Evolutionary conservation across 1,140 invertebrate genomes (phyloP).

Genomic region (Tetragnatha versicolor): DNA sequence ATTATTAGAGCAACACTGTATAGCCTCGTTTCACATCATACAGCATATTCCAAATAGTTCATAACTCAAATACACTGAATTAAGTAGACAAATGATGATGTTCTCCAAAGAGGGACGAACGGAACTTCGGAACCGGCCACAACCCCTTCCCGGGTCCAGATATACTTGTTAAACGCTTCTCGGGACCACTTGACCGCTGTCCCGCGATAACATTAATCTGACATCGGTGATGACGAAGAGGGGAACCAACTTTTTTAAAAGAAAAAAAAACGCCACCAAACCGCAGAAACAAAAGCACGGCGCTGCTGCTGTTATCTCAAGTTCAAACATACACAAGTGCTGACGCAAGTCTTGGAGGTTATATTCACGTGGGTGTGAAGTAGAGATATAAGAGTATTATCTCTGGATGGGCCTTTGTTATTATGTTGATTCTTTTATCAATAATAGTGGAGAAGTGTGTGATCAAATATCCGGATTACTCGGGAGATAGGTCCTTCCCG

Average conservation of each 20-base stretch:
- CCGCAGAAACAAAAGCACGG: not conserved
- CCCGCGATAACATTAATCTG: not conserved
- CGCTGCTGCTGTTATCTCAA: constrained; percentile 22
- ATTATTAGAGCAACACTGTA: too few relatives aligned
- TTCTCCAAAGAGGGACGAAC: too few relatives aligned
- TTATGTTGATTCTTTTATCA: not conserved
- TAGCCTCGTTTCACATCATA: too few relatives aligned
- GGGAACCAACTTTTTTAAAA: not conserved
- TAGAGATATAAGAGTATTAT: constrained; percentile 26
- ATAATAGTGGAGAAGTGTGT: constrained; percentile 15
- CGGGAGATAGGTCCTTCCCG: too few relatives aligned
- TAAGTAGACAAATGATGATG: too few relatives aligned
- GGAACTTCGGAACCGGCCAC: too few relatives aligned
- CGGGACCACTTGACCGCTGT: constrained; percentile 20
- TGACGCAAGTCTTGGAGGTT: constrained; percentile 29
- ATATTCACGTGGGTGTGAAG: constrained; percentile 44
- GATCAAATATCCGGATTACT: constrained; percentile 34
- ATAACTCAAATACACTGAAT: too few relatives aligned
- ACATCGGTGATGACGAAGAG: not conserved
- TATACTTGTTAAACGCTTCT: too few relatives aligned
- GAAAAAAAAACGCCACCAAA: constrained; percentile 18
- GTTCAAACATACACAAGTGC: constrained; percentile 43
- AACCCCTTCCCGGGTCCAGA: too few relatives aligned
- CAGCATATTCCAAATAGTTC: too few relatives aligned
- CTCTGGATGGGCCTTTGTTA: not conserved